Evolutionary conservation across 2,797 vertebrate genomes (phyloP), one percentile per base, ranked within the genome.

Genomic region (Xenopus petersii): DNA sequence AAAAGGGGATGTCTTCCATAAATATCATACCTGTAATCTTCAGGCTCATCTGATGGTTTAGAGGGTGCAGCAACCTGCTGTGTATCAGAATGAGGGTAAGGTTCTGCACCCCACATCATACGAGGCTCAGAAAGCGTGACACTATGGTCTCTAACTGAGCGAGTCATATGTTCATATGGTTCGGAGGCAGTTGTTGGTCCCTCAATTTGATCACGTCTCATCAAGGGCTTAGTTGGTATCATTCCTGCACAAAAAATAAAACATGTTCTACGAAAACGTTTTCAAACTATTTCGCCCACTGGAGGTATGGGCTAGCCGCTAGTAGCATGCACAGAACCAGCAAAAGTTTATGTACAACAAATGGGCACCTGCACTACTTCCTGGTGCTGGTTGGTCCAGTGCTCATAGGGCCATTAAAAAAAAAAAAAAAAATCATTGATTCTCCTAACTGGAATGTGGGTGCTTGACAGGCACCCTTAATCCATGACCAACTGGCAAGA

Each of bases 181-280:
- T 99, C 98, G 0, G 96, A 95, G 78, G 88, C 92, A 55, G 91
- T 88, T 67, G 93, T 87, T 12, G 94, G 92, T 70, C 94, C 94
- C 81, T 99, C 98, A 36, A 95, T 90, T 55, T 96, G 95, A 42
- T 99, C 98, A 87, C 98, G 91, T 84, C 96, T 94, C 77, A 98
- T 92, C 73, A 98, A 86, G 36, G 97, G 95, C 77, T 99, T 99
- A 0, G 94, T 93, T 81, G 96, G 91, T 83, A 99, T 95, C 86
- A 98, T 95, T 88, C 96, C 97, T 98, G 74, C 12, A 82, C 16
- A 15, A 65, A 30, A 30, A 30, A 30, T 30, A 46, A 4, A 26
- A 65, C 60, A 30, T 30, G 26, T 30, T 30, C 26, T 30, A 30
- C 26, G 4, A 30, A 30, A 2, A 30, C 4, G 2, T 30, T 30